These are phyloP conservation scores for Paramormyrops hopkinsi DNA, from an alignment of 2,797 vertebrate species.

Conservation along the genomic window DNA sequence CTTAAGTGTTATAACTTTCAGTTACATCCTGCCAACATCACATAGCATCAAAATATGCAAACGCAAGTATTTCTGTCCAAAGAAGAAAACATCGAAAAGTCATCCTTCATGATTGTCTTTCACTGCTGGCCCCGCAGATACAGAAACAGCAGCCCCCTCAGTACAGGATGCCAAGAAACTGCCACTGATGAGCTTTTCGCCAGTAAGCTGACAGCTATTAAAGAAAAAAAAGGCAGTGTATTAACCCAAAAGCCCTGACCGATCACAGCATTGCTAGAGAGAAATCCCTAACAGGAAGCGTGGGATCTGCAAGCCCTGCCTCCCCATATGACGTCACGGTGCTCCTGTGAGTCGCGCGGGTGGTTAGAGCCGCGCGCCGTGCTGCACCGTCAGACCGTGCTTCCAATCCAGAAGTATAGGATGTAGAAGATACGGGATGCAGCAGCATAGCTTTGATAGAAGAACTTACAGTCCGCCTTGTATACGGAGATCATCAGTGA, in stretches of 20 bases:
- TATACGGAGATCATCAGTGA: not conserved
- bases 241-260: not conserved
- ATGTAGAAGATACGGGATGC: not conserved
- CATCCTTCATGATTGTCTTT: not conserved
- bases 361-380: not conserved
- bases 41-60: not conserved
- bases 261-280: not conserved
- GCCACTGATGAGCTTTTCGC: not conserved
- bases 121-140: not conserved
- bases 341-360: not conserved
- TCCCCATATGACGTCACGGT: not conserved
- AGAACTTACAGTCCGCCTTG: not conserved
- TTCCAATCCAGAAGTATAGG: not conserved
- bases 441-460: not conserved
- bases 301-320: not conserved
- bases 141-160: not conserved
- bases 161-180: not conserved
- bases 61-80: not conserved
- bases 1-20: not conserved
- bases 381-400: not conserved
- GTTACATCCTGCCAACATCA: not conserved
- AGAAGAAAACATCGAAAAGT: not conserved
- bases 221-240: not conserved
- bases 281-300: not conserved
- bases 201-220: not conserved